Conservation (phyloP, 2,113 vertebrate species). For the Cinclus mexicanus region DNA sequence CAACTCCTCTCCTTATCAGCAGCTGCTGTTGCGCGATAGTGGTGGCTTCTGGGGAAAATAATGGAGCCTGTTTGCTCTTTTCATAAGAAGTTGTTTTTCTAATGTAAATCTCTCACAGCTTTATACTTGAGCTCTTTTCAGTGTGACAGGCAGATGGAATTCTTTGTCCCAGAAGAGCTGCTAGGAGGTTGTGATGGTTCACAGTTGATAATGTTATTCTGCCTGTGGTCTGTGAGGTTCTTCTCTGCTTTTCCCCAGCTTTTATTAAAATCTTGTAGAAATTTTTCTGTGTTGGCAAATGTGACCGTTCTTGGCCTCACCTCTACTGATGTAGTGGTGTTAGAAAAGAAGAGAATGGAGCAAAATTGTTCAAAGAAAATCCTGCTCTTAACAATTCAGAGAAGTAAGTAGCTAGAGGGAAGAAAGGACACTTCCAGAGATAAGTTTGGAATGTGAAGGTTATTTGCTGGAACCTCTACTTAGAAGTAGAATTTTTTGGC, state of each 20-base stretch:
- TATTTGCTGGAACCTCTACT: not conserved
- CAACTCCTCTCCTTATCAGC: constrained; percentile 19
- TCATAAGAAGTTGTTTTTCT: not conserved
- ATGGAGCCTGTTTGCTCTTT: not conserved
- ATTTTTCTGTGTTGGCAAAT: not conserved
- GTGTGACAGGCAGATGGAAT: not conserved
- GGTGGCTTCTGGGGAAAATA: not conserved
- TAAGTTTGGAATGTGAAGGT: not conserved
- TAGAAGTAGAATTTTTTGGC: not conserved
- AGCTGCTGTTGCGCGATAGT: not conserved
- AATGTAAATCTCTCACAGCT: not conserved
- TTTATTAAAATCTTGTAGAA: not conserved
- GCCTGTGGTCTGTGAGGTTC: not conserved
- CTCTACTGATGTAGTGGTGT: not conserved
- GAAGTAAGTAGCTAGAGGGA: not conserved
- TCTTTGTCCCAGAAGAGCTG: not conserved
- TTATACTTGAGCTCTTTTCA: not conserved
- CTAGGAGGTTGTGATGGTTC: not conserved
- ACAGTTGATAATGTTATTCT: not conserved
- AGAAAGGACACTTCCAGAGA: not conserved
- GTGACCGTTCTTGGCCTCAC: not conserved
- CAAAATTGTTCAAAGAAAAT: not conserved
- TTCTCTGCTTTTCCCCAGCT: not conserved
- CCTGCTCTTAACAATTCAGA: not conserved
- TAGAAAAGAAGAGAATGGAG: not conserved